Conservation (phyloP, 1,140 invertebrate species). For the Megalopta genalis region DNA sequence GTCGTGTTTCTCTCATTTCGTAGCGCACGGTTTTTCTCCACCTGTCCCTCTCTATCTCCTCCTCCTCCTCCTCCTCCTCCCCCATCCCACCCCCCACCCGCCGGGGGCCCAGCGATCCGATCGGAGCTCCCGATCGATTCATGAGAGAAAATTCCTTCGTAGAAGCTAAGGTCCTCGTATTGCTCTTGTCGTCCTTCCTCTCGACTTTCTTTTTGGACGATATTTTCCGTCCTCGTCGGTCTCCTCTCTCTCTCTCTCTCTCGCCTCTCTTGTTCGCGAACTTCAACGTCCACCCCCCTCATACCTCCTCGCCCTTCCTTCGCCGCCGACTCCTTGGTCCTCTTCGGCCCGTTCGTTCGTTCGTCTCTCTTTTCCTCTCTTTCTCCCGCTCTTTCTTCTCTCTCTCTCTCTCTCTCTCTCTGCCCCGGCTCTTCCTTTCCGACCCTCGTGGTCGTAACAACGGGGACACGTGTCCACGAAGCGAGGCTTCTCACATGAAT, state of each 20-base stretch:
- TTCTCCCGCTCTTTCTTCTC: constrained; percentile 39
- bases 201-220: constrained; percentile 22
- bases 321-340: too few relatives aligned
- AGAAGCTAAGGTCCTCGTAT: not conserved
- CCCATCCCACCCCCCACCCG: not conserved
- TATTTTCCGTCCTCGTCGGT: constrained; percentile 35
- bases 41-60: not conserved
- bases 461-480: constrained; percentile 50
- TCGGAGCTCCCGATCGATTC: not conserved
- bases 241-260: not conserved
- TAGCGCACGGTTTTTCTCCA: not conserved
- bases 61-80: too few relatives aligned
- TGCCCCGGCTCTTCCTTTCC: constrained; percentile 12
- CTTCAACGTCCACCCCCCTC: not conserved
- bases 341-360: constrained; percentile 6
- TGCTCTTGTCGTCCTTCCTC: constrained; percentile 8
- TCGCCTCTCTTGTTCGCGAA: constrained; percentile 16
- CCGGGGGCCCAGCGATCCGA: not conserved
- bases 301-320: not conserved
- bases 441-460: constrained; percentile 38
- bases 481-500: constrained; percentile 58
- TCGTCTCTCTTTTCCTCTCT: constrained; percentile 43
- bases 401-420: not conserved
- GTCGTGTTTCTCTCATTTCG: not conserved
- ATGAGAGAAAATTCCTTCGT: constrained; percentile 24